Base-by-base conservation (phyloP, 2,888 invertebrate species). In the Spilarctia lutea region DNA sequence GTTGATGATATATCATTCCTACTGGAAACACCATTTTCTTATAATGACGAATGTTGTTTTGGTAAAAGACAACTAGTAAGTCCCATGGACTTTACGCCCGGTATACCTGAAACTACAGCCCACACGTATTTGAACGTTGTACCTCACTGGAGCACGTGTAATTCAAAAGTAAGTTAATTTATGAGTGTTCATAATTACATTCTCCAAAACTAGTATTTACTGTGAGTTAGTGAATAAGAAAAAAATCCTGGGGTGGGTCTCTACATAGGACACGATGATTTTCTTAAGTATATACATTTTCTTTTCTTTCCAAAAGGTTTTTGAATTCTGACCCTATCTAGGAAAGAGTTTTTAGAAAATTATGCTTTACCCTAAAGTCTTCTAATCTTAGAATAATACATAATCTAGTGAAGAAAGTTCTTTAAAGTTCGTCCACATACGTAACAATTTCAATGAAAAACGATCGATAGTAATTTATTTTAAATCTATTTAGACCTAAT, bases 111-210 rank as follows among this genome's bases (percentile, higher is more conserved):
- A 76, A 75, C 79, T 16, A 81, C 91, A 0, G 87, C 91, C 0
- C 91, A 85, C 73, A 87, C 84, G 33, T 83, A 90, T 80, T 81
- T 91, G 39, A 94, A 93, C 77, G 83, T 90, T 13, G 83, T 90
- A 2, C 92, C 93, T n/a, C 93, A 91, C 13, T 94, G 93, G 93
- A 89, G 91, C 70, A 85, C 89, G 2, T 93, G 92, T 76, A 85
- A 86, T 73, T 67, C 83, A 33, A 74, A 87, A 78, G 92, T 92
- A 85, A 63, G 63, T 63, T 20, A 13, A 27, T 60, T 60, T 60
- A 60, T 56, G n/a, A 11, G 11, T 56, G 3, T 11, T 56, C n/a
- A 56, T 60, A 60, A 60, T 13, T 60, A 16, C 13, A 16, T 13
- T 60, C 16, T 1, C 13, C 0, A 60, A 60, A 27, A 16, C 4